Evolutionary conservation across 2,113 vertebrate genomes (phyloP).

Genomic region (Emydura subglobosa): DNA sequence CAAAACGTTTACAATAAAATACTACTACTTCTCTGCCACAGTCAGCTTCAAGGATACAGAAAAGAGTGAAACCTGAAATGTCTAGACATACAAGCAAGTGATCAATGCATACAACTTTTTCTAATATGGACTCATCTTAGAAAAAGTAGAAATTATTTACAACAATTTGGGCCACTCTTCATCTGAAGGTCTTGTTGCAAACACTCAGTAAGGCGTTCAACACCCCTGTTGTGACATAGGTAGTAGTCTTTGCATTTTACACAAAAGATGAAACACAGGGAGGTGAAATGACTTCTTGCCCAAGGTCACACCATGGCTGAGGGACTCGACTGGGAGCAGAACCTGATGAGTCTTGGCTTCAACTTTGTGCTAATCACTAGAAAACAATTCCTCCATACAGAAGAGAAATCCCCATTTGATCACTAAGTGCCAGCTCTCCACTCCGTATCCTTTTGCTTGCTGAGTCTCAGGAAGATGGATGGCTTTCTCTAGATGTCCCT

Average conservation of each 20-base stretch:
- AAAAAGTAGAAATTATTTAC: slow-evolving; percentile 41
- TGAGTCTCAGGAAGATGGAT: not conserved
- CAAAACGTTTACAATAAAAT: not conserved
- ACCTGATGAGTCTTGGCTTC: not conserved
- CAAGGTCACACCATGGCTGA: not conserved
- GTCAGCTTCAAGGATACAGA: slow-evolving; percentile 28
- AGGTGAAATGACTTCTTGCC: not conserved
- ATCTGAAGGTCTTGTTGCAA: slow-evolving; percentile 2
- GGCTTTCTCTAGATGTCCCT: not conserved
- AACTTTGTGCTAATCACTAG: accelerated
- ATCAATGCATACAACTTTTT: slow-evolving; percentile 22
- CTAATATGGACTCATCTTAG: slow-evolving; percentile 43
- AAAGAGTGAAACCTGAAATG: not conserved
- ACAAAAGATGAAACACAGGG: not conserved
- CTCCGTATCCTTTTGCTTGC: not conserved
- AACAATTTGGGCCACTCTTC: not conserved
- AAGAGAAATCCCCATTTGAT: not conserved
- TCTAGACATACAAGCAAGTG: not conserved
- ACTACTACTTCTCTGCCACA: not conserved
- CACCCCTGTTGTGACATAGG: not conserved
- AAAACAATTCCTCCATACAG: no score
- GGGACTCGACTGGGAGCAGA: not conserved
- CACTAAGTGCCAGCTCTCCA: not conserved
- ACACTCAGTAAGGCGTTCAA: not conserved
- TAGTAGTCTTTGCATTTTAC: accelerated